Percentiles rank a stretch among this genome's conserved stretches.
phyloP scores from a whole-genome alignment of 1,140 invertebrate species.

The Bombus superbus region DNA sequence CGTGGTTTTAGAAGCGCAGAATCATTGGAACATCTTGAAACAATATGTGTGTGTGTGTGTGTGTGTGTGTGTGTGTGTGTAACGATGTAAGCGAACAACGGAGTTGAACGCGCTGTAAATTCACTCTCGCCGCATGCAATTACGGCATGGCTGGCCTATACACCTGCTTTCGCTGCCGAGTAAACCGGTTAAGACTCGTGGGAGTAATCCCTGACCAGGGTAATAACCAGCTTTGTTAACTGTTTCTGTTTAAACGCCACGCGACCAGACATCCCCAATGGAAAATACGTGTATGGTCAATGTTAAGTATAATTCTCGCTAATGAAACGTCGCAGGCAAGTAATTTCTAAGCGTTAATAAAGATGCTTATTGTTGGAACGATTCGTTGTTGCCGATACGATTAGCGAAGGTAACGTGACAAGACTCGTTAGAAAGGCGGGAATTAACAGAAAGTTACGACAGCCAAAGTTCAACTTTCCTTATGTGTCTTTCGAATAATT shows the following conservation, averaged over 20 bases:
- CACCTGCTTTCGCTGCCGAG: neutral
- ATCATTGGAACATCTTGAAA: neutral
- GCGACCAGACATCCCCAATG: neutral
- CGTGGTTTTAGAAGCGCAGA: neutral
- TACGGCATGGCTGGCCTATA: neutral
- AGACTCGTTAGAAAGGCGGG: neutral
- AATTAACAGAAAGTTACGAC: neutral
- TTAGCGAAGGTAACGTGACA: neutral
- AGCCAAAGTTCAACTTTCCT: neutral
- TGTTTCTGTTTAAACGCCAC: neutral
- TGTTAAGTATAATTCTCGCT: neutral
- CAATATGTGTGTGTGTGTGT: neutral
- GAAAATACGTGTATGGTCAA: neutral
- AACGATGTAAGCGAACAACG: neutral
- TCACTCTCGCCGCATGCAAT: slow-evolving; percentile 20
- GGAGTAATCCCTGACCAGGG: slow-evolving; percentile 24
- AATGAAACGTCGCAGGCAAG: neutral
- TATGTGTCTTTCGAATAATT: no score
- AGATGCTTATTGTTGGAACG: neutral
- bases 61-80: neutral
- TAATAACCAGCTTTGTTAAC: slow-evolving; percentile 37
- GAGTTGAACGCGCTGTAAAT: slow-evolving; percentile 11
- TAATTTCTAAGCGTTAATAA: neutral
- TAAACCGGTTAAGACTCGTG: slow-evolving; percentile 25
- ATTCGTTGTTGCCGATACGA: neutral